A percentile compares a stretch with the other conserved stretches of the same genome.
These are phyloP conservation scores for Ostrea denselamellosa DNA, from an alignment of 1,140 invertebrate genomes.

Conservation along the genomic window DNA sequence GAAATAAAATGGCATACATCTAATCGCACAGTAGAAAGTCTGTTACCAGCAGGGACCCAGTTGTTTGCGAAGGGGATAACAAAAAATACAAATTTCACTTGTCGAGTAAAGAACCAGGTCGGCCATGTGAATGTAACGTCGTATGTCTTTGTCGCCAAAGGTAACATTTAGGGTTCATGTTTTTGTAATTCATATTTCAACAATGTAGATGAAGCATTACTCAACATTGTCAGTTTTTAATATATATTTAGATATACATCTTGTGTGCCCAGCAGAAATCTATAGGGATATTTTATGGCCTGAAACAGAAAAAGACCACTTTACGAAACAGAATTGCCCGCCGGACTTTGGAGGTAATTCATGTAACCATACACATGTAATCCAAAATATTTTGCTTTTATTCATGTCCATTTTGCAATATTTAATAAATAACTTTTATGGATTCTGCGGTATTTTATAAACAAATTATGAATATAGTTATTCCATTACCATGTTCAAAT, in stretches of 20 bases:
- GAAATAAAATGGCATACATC: slow-evolving; percentile 39
- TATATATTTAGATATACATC: not conserved
- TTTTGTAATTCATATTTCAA: no score
- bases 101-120: slow-evolving; percentile 61
- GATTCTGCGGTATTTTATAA: no score
- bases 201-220: no score
- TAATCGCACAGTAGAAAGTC: slow-evolving; percentile 61
- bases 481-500: no score
- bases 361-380: no score
- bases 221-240: no score
- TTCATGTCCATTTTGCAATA: no score
- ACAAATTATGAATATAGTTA: no score
- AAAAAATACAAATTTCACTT: slow-evolving; percentile 58
- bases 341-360: not conserved
- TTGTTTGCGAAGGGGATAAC: slow-evolving; percentile 50
- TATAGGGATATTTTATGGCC: not conserved
- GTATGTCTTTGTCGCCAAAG: slow-evolving; percentile 54
- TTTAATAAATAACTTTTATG: no score
- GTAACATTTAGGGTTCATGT: not conserved
- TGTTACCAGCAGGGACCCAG: slow-evolving; percentile 62
- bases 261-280: not conserved
- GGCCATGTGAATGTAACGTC: slow-evolving; percentile 56
- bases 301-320: not conserved
- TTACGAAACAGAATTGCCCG: not conserved
- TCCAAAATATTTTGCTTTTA: no score